Evolutionary conservation across 2,888 invertebrate genomes (phyloP).

Genomic region (Prostheceraeus crozeri): DNA sequence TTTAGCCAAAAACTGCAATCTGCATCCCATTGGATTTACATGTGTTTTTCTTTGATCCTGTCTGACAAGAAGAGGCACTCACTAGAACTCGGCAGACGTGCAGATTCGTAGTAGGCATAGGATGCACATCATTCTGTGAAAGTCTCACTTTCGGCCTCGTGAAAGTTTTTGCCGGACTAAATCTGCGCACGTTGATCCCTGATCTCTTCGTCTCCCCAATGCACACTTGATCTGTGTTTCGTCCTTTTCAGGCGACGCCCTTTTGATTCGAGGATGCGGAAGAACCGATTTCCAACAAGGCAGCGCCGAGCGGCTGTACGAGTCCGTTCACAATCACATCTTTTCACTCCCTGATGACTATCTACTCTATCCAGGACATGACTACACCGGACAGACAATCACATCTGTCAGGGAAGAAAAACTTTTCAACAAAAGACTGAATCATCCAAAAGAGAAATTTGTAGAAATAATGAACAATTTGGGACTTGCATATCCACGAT

Average conservation of each 20-base stretch:
- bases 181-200: too few species aligned
- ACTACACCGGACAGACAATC: slow-evolving; percentile 73
- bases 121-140: too few species aligned
- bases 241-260: slow-evolving; percentile 89
- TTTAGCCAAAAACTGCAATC: too few species aligned
- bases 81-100: too few species aligned
- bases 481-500: slow-evolving; percentile 83
- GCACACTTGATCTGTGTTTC: too few species aligned
- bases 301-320: slow-evolving; percentile 67
- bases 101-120: too few species aligned
- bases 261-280: slow-evolving; percentile 90
- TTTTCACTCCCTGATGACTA: slow-evolving; percentile 77
- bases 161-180: too few species aligned
- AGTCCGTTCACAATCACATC: slow-evolving; percentile 77
- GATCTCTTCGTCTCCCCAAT: too few species aligned
- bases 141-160: too few species aligned
- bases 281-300: slow-evolving; percentile 96
- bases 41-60: too few species aligned
- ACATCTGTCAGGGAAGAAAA: slow-evolving; percentile 83
- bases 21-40: too few species aligned
- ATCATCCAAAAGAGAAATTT: slow-evolving; percentile 73
- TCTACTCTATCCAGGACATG: slow-evolving; percentile 84
- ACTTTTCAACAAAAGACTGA: slow-evolving; percentile 61
- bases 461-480: slow-evolving; percentile 81
- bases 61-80: too few species aligned